Conservation (phyloP, 1,140 invertebrate genomes). For the Lutraria rhynchaena region DNA sequence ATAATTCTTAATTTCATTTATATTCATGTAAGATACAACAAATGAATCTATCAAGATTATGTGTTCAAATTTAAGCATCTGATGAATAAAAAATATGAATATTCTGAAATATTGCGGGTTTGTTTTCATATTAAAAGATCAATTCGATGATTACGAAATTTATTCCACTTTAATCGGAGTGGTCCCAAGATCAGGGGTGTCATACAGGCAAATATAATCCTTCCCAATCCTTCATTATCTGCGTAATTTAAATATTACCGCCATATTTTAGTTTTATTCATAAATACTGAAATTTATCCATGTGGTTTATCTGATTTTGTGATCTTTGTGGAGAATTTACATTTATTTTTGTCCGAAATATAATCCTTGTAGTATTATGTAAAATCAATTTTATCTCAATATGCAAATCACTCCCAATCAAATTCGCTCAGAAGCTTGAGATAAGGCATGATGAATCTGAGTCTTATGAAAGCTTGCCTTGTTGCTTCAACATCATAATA, state of each 20-base stretch:
- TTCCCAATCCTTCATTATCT: constrained; percentile 26
- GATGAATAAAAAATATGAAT: too few species aligned
- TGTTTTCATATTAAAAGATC: constrained; percentile 37
- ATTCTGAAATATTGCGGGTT: not conserved
- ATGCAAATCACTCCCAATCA: constrained; percentile 58
- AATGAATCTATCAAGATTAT: too few species aligned
- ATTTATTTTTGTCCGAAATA: constrained; percentile 59
- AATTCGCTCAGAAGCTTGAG: constrained; percentile 47
- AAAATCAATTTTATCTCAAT: constrained; percentile 63
- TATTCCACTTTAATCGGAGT: constrained; percentile 13
- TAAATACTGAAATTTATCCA: constrained; percentile 51
- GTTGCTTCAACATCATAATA: constrained; percentile 53
- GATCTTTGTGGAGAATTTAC: constrained; percentile 50
- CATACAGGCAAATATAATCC: constrained; percentile 19
- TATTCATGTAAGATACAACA: too few species aligned
- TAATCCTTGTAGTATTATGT: constrained; percentile 54
- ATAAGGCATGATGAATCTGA: constrained; percentile 54
- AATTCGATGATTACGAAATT: constrained; percentile 26
- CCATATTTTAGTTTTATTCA: constrained; percentile 50
- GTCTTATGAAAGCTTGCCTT: constrained; percentile 59
- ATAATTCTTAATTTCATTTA: too few species aligned
- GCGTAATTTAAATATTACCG: constrained; percentile 45
- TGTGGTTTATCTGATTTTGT: constrained; percentile 13
- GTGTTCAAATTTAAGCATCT: too few species aligned
- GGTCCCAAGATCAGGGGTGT: not conserved